Evolutionary conservation across 1,140 invertebrate species (phyloP), one percentile per base, ranked within the genome.

Genomic region (Panulirus ornatus): DNA sequence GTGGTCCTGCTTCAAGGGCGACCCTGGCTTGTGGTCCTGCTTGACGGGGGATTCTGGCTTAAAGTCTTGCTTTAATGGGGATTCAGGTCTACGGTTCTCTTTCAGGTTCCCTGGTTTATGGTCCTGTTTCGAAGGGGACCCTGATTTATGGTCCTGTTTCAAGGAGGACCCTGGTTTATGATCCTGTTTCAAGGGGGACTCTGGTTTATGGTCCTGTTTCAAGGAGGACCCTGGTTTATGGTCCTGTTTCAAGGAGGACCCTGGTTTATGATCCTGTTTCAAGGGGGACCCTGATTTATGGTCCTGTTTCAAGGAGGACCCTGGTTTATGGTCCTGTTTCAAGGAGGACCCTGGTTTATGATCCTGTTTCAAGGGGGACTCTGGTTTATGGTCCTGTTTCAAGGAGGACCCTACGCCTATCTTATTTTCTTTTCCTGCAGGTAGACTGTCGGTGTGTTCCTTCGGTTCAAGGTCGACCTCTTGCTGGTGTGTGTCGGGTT

Each of bases 241-340:
- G 2, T 78, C 30, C 54, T 44, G 54, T 22, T 30, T 40, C n/a
- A n/a, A 38, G 44, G 47, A 8, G 63, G 71, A 76, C 1, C 36
- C 70, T 58, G 75, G 8, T 38, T n/a, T n/a, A 30, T 47, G 38
- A 11, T 79, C 73, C 27, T 78, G 44, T 42, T 87, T 78, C 11
- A 78, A 34, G n/a, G 73, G 84, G 22, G 75, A 78, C 22, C 40
- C 73, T 36, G 84, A 47, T 42, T 63, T 87, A 27, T 42, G 34
- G 0, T 87, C 84, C 8, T 78, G 40, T 54, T 78, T 75, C 22
- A 76, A 34, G 71, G n/a, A 14, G n/a, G 84, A 54, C 11, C n/a
- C 84, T 51, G 34, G 44, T 30, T 47, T 54, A 22, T 42, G 40
- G 11, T 83, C 58, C 63, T 85, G 66, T 47, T 85, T 85, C 22